Evolutionary conservation across 2,113 vertebrate species (phyloP).

Genomic region (Piliocolobus tephrosceles): DNA sequence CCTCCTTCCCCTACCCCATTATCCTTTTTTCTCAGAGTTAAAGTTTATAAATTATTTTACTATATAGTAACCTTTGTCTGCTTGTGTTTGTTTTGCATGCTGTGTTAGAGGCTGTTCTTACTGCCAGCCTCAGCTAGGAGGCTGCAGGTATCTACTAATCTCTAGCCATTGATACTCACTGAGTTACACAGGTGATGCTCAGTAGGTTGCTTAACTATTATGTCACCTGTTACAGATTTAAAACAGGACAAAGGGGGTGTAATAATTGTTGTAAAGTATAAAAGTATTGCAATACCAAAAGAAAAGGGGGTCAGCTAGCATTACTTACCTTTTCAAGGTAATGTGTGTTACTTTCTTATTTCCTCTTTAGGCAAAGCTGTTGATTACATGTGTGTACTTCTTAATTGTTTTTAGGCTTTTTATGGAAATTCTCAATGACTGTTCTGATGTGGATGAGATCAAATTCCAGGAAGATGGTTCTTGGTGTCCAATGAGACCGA

Average conservation of each 20-base stretch:
- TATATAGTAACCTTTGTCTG: background rate
- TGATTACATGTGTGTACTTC: slow-evolving; percentile 14
- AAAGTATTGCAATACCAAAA: background rate
- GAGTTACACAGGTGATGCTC: background rate
- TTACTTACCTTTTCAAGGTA: background rate
- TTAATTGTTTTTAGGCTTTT: slow-evolving; percentile 89
- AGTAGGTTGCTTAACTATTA: background rate
- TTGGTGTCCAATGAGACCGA: slow-evolving; percentile 98
- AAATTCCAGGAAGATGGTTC: slow-evolving; percentile 98
- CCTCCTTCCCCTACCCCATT: background rate
- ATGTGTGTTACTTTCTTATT: background rate
- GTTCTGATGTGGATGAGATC: slow-evolving; percentile 97
- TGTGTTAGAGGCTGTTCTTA: slow-evolving; percentile 9
- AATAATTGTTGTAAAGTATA: background rate
- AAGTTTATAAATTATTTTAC: background rate
- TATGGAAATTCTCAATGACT: slow-evolving; percentile 97
- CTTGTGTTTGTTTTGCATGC: background rate
- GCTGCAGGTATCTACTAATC: background rate
- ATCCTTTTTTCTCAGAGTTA: background rate
- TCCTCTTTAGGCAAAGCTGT: slow-evolving; percentile 40
- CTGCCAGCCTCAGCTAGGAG: background rate
- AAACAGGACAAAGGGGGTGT: background rate
- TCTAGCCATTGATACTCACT: background rate
- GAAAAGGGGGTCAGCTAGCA: background rate
- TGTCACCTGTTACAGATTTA: background rate